Conservation (phyloP, 2,113 vertebrate species). For the Ceratotherium simum region DNA sequence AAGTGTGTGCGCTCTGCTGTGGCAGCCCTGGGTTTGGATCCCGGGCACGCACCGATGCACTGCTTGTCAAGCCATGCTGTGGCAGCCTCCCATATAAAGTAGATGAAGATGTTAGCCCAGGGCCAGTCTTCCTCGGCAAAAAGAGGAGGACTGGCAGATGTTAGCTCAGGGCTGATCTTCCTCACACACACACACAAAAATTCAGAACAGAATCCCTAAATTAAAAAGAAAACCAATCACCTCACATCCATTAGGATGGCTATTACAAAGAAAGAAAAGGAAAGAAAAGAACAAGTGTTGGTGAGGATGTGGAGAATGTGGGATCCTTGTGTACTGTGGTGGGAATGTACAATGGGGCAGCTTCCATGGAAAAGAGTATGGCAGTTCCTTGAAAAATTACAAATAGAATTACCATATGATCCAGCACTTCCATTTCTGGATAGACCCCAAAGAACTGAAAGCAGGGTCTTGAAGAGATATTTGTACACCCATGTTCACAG, state of each 20-base stretch:
- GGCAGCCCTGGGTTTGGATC: too few relatives aligned
- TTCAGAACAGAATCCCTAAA: background rate
- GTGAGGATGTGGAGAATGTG: background rate
- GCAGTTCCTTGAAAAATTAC: background rate
- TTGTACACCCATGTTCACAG: too few relatives aligned
- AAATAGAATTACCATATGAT: background rate
- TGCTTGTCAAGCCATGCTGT: too few relatives aligned
- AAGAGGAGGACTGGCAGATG: too few relatives aligned
- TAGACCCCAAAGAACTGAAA: background rate
- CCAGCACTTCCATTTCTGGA: background rate
- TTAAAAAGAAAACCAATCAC: background rate
- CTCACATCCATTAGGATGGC: background rate
- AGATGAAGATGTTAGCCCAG: too few relatives aligned
- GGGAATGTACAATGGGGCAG: background rate
- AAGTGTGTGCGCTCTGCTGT: too few relatives aligned
- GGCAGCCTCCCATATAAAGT: too few relatives aligned
- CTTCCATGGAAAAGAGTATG: background rate
- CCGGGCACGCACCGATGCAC: too few relatives aligned
- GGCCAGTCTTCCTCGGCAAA: too few relatives aligned
- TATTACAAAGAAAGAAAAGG: background rate
- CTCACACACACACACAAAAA: background rate
- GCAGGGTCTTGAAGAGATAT: background rate
- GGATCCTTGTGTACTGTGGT: background rate
- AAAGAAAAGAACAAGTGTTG: background rate
- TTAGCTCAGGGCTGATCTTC: too few relatives aligned